These are phyloP conservation scores for Ennomos quercinarius DNA, from an alignment of 2,888 invertebrate genomes.

Conservation along the genomic window DNA sequence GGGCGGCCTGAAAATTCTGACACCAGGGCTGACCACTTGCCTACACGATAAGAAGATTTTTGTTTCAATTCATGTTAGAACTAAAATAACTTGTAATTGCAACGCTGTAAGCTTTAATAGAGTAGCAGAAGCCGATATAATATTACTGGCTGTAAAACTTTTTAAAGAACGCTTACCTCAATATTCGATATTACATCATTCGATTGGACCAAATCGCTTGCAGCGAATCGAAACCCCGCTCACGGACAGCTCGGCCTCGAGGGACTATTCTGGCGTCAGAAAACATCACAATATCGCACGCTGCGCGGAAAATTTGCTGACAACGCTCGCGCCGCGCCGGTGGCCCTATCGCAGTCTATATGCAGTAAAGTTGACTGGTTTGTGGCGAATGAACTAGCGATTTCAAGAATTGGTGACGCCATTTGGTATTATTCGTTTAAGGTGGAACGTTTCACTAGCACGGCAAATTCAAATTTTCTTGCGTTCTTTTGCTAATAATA, in stretches of 20 bases:
- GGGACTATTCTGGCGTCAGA: constrained; percentile 39
- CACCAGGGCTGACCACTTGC: too few relatives aligned
- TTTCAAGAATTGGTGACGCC: constrained; percentile 20
- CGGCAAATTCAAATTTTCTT: too few relatives aligned
- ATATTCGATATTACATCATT: constrained; percentile 39
- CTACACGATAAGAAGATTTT: too few relatives aligned
- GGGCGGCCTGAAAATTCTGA: too few relatives aligned
- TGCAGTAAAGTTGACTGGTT: constrained; percentile 59
- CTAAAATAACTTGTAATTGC: too few relatives aligned
- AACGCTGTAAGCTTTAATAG: neutral
- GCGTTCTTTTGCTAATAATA: too few relatives aligned
- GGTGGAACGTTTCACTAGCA: too few relatives aligned
- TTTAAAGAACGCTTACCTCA: constrained; percentile 21
- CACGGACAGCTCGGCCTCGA: constrained; percentile 37
- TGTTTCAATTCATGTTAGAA: too few relatives aligned
- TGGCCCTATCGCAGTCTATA: constrained; percentile 47
- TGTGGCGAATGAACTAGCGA: constrained; percentile 34
- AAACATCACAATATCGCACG: constrained; percentile 44
- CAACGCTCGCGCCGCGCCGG: constrained; percentile 29
- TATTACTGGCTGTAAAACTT: neutral
- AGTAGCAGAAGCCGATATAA: constrained; percentile 8
- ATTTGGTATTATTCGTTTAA: constrained; percentile 19
- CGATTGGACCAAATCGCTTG: constrained; percentile 40
- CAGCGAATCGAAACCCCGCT: constrained; percentile 35
- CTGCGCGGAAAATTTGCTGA: constrained; percentile 47